Evolutionary conservation across 2,113 vertebrate species (phyloP).

Genomic region (Ciconia boyciana): DNA sequence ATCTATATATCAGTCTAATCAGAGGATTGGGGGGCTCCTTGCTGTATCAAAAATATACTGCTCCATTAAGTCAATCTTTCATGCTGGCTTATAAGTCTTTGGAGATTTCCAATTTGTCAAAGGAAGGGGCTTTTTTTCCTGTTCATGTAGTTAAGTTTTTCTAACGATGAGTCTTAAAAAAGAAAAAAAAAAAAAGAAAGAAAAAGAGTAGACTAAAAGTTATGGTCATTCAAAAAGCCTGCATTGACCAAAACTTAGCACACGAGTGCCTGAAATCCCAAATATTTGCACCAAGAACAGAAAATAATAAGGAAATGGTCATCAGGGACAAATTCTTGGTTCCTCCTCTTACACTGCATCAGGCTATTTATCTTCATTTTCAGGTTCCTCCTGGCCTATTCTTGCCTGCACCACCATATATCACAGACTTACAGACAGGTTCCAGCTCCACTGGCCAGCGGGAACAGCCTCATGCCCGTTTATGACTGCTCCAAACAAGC

Average conservation of each 20-base stretch:
- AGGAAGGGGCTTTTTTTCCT: neutral
- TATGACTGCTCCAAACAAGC: neutral
- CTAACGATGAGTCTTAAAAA: neutral
- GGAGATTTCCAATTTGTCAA: slow-evolving; percentile 61
- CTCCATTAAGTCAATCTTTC: slow-evolving; percentile 67
- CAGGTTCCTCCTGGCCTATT: neutral
- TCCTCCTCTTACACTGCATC: neutral
- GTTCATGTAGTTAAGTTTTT: slow-evolving; percentile 24
- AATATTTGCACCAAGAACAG: neutral
- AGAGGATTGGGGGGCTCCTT: slow-evolving; percentile 51
- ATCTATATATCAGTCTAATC: slow-evolving; percentile 53
- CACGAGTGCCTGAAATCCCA: neutral
- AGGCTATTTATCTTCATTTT: neutral
- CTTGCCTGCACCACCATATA: neutral
- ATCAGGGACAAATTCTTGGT: neutral
- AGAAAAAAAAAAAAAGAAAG: neutral
- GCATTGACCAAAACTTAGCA: neutral
- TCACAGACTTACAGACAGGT: neutral
- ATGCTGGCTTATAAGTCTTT: slow-evolving; percentile 41
- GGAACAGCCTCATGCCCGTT: neutral
- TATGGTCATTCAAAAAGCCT: neutral
- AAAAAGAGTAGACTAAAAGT: neutral
- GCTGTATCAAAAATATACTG: slow-evolving; percentile 52
- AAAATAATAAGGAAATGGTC: neutral
- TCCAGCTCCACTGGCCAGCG: neutral